Base-by-base conservation (phyloP, 2,797 vertebrate species). In the Hippocampus kuda region DNA sequence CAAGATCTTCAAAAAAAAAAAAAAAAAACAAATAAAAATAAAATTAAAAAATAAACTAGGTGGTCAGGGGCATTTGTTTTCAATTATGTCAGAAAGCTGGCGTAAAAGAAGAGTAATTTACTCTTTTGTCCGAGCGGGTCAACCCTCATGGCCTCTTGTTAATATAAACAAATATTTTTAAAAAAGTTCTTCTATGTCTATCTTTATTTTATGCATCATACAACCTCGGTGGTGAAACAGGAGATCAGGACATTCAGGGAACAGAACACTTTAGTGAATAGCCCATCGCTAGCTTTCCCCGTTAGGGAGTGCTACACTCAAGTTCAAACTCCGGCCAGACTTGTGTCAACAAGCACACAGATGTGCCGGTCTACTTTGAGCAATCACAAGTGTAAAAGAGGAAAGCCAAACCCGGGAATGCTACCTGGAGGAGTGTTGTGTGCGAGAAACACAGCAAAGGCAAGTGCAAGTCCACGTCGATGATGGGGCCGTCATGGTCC, bases 381-480 rank as follows among this genome's bases (percentile, higher is more conserved):
- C 61, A 41, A 63, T 13, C 9, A 18, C 24, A 46, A 6, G 7
- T 30, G 15, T 27, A 30, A 56, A n/a, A 56, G 15, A 56, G 26
- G 54, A 57, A 11, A 26, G 42, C 34, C 15, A 48, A 18, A 66
- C 20, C 41, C 34, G 3, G 48, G 41, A 2, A 18, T 26, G 5
- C 75, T 76, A 92, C 91, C 90, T 90, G 89, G 18, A 92, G 84
- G 56, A 92, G 84, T 1, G 75, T 44, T 0, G 75, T 46, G 64
- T 83, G 92, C 1, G 82, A 85, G 87, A 99, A 98, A 82, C 95
- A 94, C 66, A 99, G 86, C 68, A 99, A 90, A 0, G 96, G 96
- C 62, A 98, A 90, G 75, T 99, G 97, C 27, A 99, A 93, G 81
- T 98, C 91, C 44, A 99, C 79, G 88, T 99, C 96, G 0, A 97